These are phyloP conservation scores for Tringa solitaria DNA, from an alignment of 2,113 vertebrate species.

Conservation along the genomic window DNA sequence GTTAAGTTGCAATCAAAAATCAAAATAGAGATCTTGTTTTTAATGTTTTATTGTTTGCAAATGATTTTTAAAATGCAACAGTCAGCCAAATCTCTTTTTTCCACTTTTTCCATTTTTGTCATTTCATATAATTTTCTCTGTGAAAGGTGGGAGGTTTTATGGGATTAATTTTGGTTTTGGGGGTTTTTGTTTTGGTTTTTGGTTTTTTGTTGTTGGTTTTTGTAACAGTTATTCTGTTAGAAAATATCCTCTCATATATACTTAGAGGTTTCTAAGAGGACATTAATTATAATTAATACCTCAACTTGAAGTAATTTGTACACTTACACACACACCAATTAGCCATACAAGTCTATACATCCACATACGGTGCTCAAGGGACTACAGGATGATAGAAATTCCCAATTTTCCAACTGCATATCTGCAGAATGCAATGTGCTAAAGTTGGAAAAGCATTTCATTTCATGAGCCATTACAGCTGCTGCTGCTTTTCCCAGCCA, in stretches of 20 bases:
- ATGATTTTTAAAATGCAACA: neutral
- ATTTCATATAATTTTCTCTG: neutral
- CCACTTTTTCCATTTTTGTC: neutral
- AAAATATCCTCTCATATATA: neutral
- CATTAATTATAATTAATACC: neutral
- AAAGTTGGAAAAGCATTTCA: neutral
- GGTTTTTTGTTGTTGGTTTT: neutral
- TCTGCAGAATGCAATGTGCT: neutral
- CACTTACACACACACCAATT: neutral
- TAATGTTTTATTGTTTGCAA: neutral
- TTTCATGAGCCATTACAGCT: neutral
- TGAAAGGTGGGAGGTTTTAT: neutral
- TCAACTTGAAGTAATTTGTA: neutral
- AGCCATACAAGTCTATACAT: neutral
- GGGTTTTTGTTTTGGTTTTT: neutral
- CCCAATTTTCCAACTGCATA: neutral
- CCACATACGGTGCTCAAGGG: neutral
- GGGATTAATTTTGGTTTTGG: neutral
- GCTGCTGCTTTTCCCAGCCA: neutral
- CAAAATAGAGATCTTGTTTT: neutral
- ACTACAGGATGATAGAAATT: neutral
- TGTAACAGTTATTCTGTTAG: neutral
- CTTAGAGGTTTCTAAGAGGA: neutral
- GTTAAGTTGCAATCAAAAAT: neutral
- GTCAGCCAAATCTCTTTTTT: neutral